A percentile compares a stretch with the other conserved stretches of the same genome.
phyloP scores from a whole-genome alignment of 2,113 vertebrate species.

The Amphiprion ocellaris region DNA sequence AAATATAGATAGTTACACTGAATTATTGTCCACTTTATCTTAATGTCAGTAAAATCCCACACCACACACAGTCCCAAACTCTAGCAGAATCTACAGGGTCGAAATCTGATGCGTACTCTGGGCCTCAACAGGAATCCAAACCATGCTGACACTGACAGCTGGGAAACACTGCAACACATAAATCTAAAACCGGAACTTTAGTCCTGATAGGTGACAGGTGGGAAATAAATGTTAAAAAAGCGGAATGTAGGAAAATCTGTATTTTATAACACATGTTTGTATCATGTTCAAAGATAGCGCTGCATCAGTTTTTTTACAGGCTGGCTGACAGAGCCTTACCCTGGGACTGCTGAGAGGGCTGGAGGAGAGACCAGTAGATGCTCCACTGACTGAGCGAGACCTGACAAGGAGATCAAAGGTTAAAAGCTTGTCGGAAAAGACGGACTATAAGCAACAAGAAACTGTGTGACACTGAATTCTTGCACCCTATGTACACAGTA shows the following conservation, averaged over 20 bases:
- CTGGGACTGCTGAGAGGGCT: slow-evolving; percentile 94
- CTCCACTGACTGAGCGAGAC: slow-evolving; percentile 93
- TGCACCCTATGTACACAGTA: neutral
- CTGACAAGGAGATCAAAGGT: slow-evolving; percentile 68
- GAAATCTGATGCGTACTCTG: too few relatives aligned
- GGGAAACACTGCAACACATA: neutral
- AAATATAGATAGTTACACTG: neutral
- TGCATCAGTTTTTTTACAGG: slow-evolving; percentile 8
- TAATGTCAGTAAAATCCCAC: neutral
- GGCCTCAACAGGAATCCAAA: too few relatives aligned
- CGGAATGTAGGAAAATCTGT: neutral
- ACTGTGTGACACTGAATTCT: neutral
- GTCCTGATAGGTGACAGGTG: neutral
- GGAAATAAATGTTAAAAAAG: neutral
- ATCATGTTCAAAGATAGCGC: slow-evolving; percentile 10
- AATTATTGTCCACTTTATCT: neutral
- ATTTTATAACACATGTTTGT: slow-evolving; percentile 5
- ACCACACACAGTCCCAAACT: too few relatives aligned
- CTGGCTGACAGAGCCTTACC: slow-evolving; percentile 83
- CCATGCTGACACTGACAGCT: too few relatives aligned
- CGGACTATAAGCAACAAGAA: neutral
- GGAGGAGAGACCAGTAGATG: slow-evolving; percentile 92
- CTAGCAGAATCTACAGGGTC: too few relatives aligned
- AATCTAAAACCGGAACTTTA: neutral
- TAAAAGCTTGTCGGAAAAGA: neutral